phyloP scores from a whole-genome alignment of 2,113 vertebrate species.

The Eurystomus gularis region DNA sequence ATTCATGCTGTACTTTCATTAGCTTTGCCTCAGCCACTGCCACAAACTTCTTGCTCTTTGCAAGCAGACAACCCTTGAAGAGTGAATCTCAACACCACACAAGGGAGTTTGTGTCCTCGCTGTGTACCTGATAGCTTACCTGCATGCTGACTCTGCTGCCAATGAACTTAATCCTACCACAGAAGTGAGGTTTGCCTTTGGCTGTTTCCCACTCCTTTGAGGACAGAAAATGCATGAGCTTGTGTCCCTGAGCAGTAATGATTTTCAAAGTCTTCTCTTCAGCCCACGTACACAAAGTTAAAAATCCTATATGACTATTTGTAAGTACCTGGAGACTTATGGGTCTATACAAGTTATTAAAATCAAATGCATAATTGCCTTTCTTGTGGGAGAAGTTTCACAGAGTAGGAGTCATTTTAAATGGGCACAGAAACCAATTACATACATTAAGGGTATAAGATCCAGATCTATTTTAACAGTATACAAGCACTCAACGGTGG shows the following conservation, averaged over 20 bases:
- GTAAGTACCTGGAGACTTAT: conserved; percentile 35
- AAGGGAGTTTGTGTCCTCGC: neutral
- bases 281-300: neutral
- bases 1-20: neutral
- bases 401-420: conserved; percentile 51
- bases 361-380: conserved; percentile 51
- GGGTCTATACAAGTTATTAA: neutral
- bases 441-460: conserved; percentile 36
- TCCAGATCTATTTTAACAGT: conserved; percentile 37
- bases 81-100: neutral
- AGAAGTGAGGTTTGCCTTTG: neutral
- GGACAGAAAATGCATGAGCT: neutral
- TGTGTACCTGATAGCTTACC: neutral
- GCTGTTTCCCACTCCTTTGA: neutral
- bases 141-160: neutral
- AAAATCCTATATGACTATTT: neutral
- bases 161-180: neutral
- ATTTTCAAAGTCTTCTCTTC: conserved; percentile 10
- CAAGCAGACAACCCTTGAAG: neutral
- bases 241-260: neutral
- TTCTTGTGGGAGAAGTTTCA: conserved; percentile 29
- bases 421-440: conserved; percentile 49
- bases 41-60: neutral
- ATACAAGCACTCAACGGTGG: neutral
- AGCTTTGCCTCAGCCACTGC: neutral